A percentile compares a stretch with the other conserved stretches of the same genome.
Conservation (phyloP, 2,888 invertebrate genomes). For the Cerceris ruficornis region DNA sequence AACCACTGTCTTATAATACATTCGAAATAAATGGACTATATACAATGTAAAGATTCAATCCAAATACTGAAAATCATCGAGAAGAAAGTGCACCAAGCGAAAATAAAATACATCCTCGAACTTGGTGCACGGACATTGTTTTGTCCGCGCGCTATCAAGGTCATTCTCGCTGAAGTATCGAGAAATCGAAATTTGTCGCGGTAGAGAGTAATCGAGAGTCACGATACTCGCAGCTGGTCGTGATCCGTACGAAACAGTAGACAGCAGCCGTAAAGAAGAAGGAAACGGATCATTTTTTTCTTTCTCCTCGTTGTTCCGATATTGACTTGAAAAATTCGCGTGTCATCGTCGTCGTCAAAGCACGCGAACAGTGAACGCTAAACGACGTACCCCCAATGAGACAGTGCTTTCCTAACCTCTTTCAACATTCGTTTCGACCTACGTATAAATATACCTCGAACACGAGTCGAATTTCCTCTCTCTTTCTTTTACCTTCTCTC, state of each 20-base stretch:
- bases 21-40: too few relatives aligned
- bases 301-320: constrained; percentile 25
- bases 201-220: constrained; percentile 24
- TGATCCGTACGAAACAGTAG: constrained; percentile 46
- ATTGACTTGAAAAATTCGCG: constrained; percentile 44
- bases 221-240: constrained; percentile 43
- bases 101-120: background rate
- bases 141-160: constrained; percentile 5
- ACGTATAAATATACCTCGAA: constrained; percentile 41
- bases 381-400: background rate
- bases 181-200: constrained; percentile 32
- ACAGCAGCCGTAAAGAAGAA: constrained; percentile 40
- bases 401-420: constrained; percentile 51
- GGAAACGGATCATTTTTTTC: constrained; percentile 28
- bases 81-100: too few relatives aligned
- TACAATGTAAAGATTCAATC: too few relatives aligned
- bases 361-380: constrained; percentile 17
- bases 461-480: constrained; percentile 17
- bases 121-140: background rate
- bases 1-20: too few relatives aligned
- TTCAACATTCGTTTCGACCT: constrained; percentile 35
- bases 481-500: constrained; percentile 6
- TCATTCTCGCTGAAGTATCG: constrained; percentile 16
- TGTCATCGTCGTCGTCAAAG: constrained; percentile 16
- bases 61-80: too few relatives aligned